phyloP scores from a whole-genome alignment of 2,113 vertebrate genomes.

The Rhizomys pruinosus region DNA sequence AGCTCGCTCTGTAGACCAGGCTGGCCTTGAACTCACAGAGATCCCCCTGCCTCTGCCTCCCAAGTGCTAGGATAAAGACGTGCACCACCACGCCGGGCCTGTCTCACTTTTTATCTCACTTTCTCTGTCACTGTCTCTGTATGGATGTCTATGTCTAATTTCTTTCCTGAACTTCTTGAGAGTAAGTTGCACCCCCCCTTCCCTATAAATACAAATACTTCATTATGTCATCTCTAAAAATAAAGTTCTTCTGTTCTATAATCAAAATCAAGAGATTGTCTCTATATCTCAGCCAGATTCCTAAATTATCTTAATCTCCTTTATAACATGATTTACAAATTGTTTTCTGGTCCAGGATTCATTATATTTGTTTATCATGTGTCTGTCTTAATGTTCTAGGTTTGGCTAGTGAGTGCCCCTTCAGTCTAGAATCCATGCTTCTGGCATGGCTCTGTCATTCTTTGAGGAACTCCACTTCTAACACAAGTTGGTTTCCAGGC shows the following conservation, averaged over 20 bases:
- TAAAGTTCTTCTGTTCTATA: not conserved
- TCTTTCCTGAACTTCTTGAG: not conserved
- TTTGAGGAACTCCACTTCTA: conserved; percentile 22
- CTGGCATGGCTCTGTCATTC: not conserved
- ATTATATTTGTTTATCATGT: not conserved
- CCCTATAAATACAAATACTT: not conserved
- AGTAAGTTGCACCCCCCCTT: not conserved
- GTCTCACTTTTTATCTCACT: not conserved
- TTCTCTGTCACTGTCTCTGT: not conserved
- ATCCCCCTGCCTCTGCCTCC: too few relatives aligned
- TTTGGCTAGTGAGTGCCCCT: not conserved
- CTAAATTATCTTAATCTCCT: not conserved
- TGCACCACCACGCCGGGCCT: too few relatives aligned
- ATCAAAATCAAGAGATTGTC: not conserved
- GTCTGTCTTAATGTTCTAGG: not conserved
- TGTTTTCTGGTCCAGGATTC: not conserved
- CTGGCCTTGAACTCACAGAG: too few relatives aligned
- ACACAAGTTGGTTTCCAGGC: not conserved
- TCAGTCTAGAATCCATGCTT: not conserved
- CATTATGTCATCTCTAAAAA: not conserved
- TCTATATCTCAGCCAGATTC: not conserved
- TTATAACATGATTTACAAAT: not conserved
- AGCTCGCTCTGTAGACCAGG: too few relatives aligned
- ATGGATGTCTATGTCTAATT: not conserved
- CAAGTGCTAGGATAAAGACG: too few relatives aligned